Percentiles rank a stretch among this genome's conserved stretches.
phyloP scores from a whole-genome alignment of 2,888 invertebrate species.

The Cantharis flavilabris region DNA sequence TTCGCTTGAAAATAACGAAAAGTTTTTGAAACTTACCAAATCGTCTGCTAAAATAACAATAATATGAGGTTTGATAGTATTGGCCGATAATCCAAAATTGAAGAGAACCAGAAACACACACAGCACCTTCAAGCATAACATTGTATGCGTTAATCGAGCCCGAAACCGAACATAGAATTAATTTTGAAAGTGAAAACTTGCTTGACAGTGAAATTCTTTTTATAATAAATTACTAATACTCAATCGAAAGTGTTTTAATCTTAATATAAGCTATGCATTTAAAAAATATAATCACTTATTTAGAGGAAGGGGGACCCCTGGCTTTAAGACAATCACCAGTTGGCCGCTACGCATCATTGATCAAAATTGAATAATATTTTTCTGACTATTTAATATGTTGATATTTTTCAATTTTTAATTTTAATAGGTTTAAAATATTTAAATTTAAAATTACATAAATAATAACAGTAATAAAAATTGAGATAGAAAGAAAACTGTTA shows the following conservation, averaged over 20 bases:
- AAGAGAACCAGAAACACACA: constrained; percentile 11
- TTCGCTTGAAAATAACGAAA: neutral
- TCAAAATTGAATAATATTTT: neutral
- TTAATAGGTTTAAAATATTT: neutral
- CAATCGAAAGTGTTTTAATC: neutral
- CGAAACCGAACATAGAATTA: neutral
- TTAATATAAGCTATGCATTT: neutral
- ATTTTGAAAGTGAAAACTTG: neutral
- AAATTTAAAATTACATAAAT: neutral
- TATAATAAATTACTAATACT: neutral
- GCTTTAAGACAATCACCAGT: neutral
- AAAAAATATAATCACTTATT: neutral
- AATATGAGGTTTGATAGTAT: constrained; percentile 62
- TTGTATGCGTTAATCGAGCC: neutral
- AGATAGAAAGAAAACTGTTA: neutral
- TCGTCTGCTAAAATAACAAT: constrained; percentile 82
- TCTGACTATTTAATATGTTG: neutral
- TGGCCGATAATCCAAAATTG: constrained; percentile 9
- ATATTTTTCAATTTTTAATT: neutral
- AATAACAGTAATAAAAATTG: neutral
- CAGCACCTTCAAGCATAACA: neutral
- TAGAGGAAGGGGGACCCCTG: neutral
- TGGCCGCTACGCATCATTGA: neutral
- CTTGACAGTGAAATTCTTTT: neutral
- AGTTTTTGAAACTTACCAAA: constrained; percentile 63